Conservation (phyloP, 2,888 invertebrate genomes). For the Coecobrya sp. region DNA sequence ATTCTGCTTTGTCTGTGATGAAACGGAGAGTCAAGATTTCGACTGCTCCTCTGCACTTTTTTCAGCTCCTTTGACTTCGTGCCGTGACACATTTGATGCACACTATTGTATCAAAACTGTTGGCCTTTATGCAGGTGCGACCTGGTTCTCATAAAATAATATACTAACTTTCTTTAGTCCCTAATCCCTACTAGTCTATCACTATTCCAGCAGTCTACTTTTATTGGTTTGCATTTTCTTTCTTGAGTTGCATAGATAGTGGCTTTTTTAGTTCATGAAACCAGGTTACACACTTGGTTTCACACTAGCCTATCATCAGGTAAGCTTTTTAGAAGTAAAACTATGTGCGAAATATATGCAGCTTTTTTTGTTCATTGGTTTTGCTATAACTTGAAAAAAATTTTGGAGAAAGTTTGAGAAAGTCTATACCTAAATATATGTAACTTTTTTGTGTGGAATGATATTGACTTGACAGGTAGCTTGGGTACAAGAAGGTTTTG, state of each 20-base stretch:
- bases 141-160: neutral
- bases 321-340: no score
- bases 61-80: conserved; percentile 90
- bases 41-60: conserved; percentile 86
- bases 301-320: no score
- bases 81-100: conserved; percentile 93
- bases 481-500: conserved; percentile 96
- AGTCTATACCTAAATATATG: no score
- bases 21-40: conserved; percentile 87
- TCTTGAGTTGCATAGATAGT: neutral
- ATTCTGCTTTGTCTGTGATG: conserved; percentile 90
- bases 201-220: no score
- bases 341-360: no score
- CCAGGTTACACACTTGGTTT: no score
- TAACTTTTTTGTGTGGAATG: conserved; percentile 40
- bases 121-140: conserved; percentile 91
- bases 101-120: conserved; percentile 95
- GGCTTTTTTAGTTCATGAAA: neutral
- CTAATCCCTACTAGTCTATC: no score
- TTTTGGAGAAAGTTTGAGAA: neutral
- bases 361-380: conserved; percentile 17
- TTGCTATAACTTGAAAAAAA: neutral
- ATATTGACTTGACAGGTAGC: conserved; percentile 90
- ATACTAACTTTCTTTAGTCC: neutral
- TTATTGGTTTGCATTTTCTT: no score